Base-by-base conservation (phyloP, 2,797 vertebrate species). In the Coilia nasus region DNA sequence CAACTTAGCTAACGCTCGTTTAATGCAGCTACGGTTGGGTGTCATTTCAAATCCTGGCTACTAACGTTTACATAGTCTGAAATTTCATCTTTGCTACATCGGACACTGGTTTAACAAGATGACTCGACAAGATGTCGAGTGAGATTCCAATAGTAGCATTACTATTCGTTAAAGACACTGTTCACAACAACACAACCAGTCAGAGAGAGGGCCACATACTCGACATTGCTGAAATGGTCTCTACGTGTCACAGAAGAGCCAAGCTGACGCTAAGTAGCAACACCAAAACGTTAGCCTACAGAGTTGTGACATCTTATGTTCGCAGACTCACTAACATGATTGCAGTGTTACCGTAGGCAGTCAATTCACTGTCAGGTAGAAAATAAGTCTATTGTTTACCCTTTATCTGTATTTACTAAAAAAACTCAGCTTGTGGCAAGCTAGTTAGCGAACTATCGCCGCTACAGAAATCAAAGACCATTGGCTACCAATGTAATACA, bases 161-260 rank as follows among this genome's bases (percentile, higher is more conserved):
- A 19, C 1, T 17, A 41, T 19, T 35, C 5, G 19, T 44, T 78
- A 41, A 41, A 41, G 71, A 41, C 25, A 78, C 12, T 12, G 31
- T 35, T 78, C 35, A 78, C 28, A 35, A 17, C 35, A 17, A n/a
- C n/a, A n/a, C 35, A 7, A 31, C 31, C 31, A 41, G 17, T 78
- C 28, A 11, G 9, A 41, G 31, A 35, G 31, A 75, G 19, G 35
- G 71, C 71, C 71, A 78, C 71, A 78, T 44, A 78, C 17, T 19
- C 31, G 6, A 19, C 35, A 21, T 78, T 31, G 35, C 71, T 21
- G 71, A 78, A 41, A 41, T 41, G 71, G 71, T 78, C 71, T 44
- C 71, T 78, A 78, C 71, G 71, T 78, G 71, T 83, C 82, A 83
- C 25, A 64, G 56, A 44, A 46, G 41, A 83, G 21, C 82, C 82